A percentile compares a stretch with the other conserved stretches of the same genome.
Conservation (phyloP, 1,140 invertebrate species). For the Theocolax elegans region DNA sequence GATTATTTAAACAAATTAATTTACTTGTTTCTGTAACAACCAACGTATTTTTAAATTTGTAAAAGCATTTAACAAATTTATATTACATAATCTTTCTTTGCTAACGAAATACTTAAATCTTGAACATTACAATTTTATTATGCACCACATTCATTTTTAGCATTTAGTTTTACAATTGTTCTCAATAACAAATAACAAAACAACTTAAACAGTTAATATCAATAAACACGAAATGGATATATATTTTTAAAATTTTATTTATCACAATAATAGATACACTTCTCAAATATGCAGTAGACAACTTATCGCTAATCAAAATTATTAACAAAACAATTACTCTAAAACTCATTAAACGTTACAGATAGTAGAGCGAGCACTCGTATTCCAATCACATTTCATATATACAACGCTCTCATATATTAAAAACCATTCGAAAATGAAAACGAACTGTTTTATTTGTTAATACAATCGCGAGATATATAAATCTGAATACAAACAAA, state of each 20-base stretch:
- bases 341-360: conserved; percentile 27
- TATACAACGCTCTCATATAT: conserved; percentile 1
- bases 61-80: too few relatives aligned
- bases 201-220: too few relatives aligned
- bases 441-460: not conserved
- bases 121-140: too few relatives aligned
- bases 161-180: too few relatives aligned
- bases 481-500: conserved; percentile 30
- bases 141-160: too few relatives aligned
- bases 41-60: too few relatives aligned
- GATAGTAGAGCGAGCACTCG: conserved; percentile 1
- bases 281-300: conserved; percentile 15
- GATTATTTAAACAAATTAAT: too few relatives aligned
- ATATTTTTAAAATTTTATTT: conserved; percentile 35
- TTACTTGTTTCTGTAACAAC: too few relatives aligned
- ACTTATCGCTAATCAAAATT: not conserved
- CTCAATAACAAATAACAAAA: too few relatives aligned
- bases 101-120: too few relatives aligned
- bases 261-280: conserved; percentile 36
- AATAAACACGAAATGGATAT: too few relatives aligned
- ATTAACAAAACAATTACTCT: conserved; percentile 28
- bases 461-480: not conserved
- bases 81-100: too few relatives aligned
- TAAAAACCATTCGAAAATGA: not conserved
- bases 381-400: conserved; percentile 20